A percentile compares a stretch with the other conserved stretches of the same genome.
These are phyloP conservation scores for Zosterops pallidus DNA, from an alignment of 2,113 vertebrate species.

Conservation along the genomic window DNA sequence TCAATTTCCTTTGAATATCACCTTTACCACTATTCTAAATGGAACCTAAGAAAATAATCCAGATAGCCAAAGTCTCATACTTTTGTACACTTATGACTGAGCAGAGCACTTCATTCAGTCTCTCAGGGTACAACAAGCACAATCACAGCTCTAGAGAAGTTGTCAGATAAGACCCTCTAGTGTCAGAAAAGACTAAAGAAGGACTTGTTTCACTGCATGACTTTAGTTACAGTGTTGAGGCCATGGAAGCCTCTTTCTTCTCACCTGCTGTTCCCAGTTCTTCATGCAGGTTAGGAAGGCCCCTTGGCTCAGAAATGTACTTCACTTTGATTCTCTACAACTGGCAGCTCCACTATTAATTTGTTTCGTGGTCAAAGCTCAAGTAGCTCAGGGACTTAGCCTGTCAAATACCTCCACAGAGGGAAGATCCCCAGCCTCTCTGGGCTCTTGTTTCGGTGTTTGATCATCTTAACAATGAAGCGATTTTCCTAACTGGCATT, in stretches of 20 bases:
- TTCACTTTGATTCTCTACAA: background rate
- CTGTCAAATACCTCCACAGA: background rate
- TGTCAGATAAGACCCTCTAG: background rate
- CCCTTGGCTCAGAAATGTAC: background rate
- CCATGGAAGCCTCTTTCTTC: background rate
- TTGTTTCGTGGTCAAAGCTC: background rate
- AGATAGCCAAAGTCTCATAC: fast-evolving
- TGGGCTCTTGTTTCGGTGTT: fast-evolving
- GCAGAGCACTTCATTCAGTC: background rate
- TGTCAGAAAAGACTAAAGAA: background rate
- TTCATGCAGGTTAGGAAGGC: background rate
- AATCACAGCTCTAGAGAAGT: background rate
- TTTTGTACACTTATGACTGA: background rate
- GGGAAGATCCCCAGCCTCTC: background rate
- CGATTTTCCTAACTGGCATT: background rate
- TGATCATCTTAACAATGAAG: fast-evolving
- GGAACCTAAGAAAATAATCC: background rate
- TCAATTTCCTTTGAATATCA: background rate
- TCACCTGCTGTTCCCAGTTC: background rate
- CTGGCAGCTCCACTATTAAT: background rate
- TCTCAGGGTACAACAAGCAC: background rate
- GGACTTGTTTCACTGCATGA: background rate
- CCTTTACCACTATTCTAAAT: background rate
- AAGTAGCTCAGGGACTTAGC: background rate
- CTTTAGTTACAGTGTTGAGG: background rate